Percentiles rank a stretch among this genome's conserved stretches.
Conservation (phyloP, 2,113 vertebrate genomes). For the Ammodytes dubius region DNA sequence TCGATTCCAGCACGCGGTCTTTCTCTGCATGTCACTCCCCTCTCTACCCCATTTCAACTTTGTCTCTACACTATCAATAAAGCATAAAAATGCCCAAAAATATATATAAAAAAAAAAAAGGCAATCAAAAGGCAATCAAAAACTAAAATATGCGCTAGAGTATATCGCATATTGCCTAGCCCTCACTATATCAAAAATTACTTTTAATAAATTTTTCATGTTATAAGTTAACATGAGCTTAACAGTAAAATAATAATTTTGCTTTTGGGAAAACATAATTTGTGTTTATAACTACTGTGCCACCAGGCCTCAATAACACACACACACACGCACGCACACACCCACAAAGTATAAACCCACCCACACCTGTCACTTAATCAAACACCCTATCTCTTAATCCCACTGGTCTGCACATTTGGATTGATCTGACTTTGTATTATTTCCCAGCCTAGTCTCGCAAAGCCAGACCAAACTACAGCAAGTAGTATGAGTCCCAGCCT, state of each 20-base stretch:
- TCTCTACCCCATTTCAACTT: too few species aligned
- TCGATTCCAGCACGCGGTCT: too few species aligned
- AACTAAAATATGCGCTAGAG: not conserved
- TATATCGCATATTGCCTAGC: not conserved
- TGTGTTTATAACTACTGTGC: not conserved
- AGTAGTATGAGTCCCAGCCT: too few species aligned
- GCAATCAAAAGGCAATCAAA: not conserved
- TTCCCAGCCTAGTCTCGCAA: not conserved
- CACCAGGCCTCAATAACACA: constrained; percentile 5
- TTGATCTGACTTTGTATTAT: not conserved
- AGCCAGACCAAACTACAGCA: too few species aligned
- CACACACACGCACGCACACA: not conserved
- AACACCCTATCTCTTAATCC: not conserved
- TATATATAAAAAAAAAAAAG: not conserved
- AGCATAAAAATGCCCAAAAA: too few species aligned
- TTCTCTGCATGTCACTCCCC: too few species aligned
- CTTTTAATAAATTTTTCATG: not conserved
- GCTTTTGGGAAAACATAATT: not conserved
- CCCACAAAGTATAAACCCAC: not conserved
- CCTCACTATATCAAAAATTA: not conserved
- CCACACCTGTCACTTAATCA: not conserved
- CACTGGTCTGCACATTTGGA: not conserved
- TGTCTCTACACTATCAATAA: too few species aligned
- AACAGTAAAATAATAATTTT: not conserved
- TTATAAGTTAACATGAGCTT: not conserved